These are phyloP conservation scores for Drosophila biarmipes DNA, from an alignment of 1,140 invertebrate genomes.

Conservation along the genomic window DNA sequence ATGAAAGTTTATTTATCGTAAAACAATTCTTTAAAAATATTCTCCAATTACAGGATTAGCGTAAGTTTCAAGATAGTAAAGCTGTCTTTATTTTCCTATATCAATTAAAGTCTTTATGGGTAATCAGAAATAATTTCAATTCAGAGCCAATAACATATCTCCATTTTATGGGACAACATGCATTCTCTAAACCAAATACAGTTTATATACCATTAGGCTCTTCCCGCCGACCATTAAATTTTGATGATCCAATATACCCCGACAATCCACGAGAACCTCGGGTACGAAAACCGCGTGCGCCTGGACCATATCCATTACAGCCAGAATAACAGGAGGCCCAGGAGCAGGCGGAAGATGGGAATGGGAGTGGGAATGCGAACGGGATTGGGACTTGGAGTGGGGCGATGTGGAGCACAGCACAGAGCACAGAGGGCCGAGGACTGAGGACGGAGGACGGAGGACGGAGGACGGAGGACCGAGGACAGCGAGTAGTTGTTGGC, in stretches of 20 bases:
- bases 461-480: constrained; percentile 29
- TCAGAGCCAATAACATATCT: too few relatives aligned
- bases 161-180: too few relatives aligned
- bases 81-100: too few relatives aligned
- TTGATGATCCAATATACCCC: constrained; percentile 22
- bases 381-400: constrained; percentile 14
- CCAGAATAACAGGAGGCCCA: constrained; percentile 27
- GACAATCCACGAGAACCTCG: constrained; percentile 7
- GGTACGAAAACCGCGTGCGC: constrained; percentile 50
- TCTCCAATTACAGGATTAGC: too few relatives aligned
- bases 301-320: constrained; percentile 55
- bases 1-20: too few relatives aligned
- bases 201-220: background rate
- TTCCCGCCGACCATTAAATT: background rate
- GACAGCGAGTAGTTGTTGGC: constrained; percentile 54
- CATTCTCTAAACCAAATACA: background rate
- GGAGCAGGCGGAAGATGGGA: constrained; percentile 11
- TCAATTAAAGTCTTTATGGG: too few relatives aligned
- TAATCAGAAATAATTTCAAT: too few relatives aligned
- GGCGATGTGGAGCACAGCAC: constrained; percentile 19
- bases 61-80: too few relatives aligned
- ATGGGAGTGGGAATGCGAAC: constrained; percentile 3
- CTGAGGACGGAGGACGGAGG: constrained; percentile 16
- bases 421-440: constrained; percentile 17
- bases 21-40: too few relatives aligned